These are phyloP conservation scores for Holotrichia oblita DNA, from an alignment of 1,140 invertebrate genomes.

Conservation along the genomic window DNA sequence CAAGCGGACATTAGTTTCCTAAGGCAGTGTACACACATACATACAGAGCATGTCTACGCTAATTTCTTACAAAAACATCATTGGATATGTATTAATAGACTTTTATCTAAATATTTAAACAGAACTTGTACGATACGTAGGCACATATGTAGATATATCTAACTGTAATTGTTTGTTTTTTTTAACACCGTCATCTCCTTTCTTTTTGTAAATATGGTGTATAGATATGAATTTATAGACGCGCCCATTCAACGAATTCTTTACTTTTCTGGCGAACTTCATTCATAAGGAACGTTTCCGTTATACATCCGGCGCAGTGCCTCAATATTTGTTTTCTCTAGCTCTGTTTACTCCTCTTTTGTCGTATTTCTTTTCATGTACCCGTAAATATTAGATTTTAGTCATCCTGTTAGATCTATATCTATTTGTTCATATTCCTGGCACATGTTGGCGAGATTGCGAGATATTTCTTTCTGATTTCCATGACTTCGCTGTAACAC, in stretches of 20 bases:
- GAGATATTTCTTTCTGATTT: too few species aligned
- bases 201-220: constrained; percentile 3
- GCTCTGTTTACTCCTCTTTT: neutral
- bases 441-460: neutral
- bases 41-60: neutral
- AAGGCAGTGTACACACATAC: neutral
- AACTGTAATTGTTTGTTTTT: constrained; percentile 6
- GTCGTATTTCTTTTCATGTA: neutral
- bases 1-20: too few species aligned
- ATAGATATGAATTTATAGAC: neutral
- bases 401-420: neutral
- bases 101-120: constrained; percentile 6
- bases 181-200: neutral
- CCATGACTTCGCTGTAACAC: too few species aligned
- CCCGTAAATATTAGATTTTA: neutral
- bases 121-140: neutral
- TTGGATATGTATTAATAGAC: constrained; percentile 20
- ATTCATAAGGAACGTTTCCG: neutral
- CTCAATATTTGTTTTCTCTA: neutral
- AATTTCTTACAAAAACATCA: neutral
- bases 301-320: neutral
- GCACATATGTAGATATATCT: neutral
- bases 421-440: neutral
- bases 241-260: constrained; percentile 8
- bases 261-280: constrained; percentile 3